Evolutionary conservation across 1,140 invertebrate genomes (phyloP).

Genomic region (Alviniconcha marisindica): DNA sequence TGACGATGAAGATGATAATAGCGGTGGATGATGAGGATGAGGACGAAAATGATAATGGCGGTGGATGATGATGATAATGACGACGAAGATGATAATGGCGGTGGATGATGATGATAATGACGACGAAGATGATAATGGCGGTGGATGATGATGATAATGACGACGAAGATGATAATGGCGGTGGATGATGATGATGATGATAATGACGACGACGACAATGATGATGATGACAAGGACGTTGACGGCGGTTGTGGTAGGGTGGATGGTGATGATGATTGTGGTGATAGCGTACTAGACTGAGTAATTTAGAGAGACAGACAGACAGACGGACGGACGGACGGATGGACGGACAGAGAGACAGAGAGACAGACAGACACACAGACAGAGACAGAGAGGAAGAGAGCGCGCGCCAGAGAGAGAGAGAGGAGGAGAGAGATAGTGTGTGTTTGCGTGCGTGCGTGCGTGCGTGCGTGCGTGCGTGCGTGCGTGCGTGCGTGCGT

Average conservation of each 20-base stretch:
- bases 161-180: not conserved
- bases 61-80: no score
- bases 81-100: no score
- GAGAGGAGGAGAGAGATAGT: constrained; percentile 13
- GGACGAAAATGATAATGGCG: no score
- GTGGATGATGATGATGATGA: not conserved
- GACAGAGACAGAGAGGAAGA: constrained; percentile 16
- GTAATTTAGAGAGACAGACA: not conserved
- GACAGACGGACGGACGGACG: not conserved
- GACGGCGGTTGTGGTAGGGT: not conserved
- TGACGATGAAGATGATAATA: no score
- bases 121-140: not conserved
- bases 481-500: not conserved
- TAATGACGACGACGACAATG: no score
- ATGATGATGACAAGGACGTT: no score
- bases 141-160: not conserved
- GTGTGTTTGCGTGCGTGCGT: no score
- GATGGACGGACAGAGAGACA: not conserved
- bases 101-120: no score
- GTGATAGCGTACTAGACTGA: not conserved
- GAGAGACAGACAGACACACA: constrained; percentile 14
- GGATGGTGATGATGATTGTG: not conserved
- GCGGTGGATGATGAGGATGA: no score
- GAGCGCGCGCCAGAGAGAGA: not conserved
- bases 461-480: not conserved